These are phyloP conservation scores for Drosophila greeni DNA, from an alignment of 2,888 invertebrate species.

Conservation along the genomic window DNA sequence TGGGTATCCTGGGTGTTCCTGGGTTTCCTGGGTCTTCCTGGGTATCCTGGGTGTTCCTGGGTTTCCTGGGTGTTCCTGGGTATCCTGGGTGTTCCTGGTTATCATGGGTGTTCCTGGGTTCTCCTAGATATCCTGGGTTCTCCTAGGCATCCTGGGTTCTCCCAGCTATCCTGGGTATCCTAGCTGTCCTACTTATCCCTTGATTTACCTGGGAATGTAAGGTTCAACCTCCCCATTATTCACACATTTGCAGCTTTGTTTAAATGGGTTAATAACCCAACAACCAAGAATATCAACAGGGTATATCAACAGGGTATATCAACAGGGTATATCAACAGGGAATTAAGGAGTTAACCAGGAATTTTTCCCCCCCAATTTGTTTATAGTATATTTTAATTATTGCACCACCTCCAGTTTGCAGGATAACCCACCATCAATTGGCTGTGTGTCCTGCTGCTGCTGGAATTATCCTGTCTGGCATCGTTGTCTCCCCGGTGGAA, in stretches of 20 bases:
- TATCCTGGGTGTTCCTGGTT: too few relatives aligned
- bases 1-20: too few relatives aligned
- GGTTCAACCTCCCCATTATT: conserved; percentile 2
- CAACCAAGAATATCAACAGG: not conserved
- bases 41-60: too few relatives aligned
- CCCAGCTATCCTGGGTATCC: too few relatives aligned
- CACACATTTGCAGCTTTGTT: not conserved
- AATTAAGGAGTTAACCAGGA: not conserved
- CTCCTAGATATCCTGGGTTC: too few relatives aligned
- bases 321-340: too few relatives aligned
- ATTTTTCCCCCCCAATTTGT: not conserved
- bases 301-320: too few relatives aligned
- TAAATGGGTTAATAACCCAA: conserved; percentile 5
- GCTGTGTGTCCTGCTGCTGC: conserved; percentile 9
- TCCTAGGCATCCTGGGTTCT: too few relatives aligned
- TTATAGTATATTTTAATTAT: conserved; percentile 5
- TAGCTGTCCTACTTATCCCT: too few relatives aligned
- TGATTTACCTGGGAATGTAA: not conserved
- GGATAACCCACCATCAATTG: conserved; percentile 35
- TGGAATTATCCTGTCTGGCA: conserved; percentile 28
- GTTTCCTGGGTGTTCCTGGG: too few relatives aligned
- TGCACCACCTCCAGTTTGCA: not conserved
- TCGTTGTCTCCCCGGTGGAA: conserved; percentile 22
- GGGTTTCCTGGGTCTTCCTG: too few relatives aligned
- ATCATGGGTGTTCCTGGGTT: too few relatives aligned